Percentiles rank a stretch among this genome's conserved stretches.
Conservation (phyloP, 2,797 vertebrate species). For the Periparus ater region DNA sequence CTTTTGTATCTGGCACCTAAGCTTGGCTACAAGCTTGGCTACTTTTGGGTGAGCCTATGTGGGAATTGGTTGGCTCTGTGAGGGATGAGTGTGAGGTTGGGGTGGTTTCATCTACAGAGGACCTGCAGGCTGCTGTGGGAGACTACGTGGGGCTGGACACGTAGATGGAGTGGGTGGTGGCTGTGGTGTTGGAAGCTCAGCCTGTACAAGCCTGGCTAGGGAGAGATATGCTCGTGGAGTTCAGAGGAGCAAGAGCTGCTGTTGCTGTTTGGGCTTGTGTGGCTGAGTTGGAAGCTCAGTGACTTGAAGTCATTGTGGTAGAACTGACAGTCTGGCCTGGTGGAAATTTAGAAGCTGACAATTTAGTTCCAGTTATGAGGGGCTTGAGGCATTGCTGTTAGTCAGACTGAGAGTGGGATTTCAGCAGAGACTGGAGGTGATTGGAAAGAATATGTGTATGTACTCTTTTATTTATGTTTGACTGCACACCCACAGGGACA, state of each 20-base stretch:
- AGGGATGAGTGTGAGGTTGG: background rate
- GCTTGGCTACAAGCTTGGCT: background rate
- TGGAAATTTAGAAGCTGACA: background rate
- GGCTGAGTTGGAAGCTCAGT: background rate
- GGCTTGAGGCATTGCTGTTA: background rate
- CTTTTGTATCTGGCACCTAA: background rate
- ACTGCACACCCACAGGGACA: background rate
- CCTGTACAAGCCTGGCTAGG: background rate
- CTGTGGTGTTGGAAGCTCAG: background rate
- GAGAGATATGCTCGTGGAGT: background rate
- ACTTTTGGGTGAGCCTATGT: background rate
- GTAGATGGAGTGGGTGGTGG: background rate
- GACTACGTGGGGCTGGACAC: rapidly evolving
- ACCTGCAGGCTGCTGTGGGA: background rate
- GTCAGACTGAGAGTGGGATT: background rate
- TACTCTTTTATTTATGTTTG: background rate
- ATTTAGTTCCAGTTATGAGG: background rate
- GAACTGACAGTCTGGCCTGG: background rate
- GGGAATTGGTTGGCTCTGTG: background rate
- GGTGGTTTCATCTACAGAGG: background rate
- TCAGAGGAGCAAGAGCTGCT: background rate
- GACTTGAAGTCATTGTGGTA: background rate
- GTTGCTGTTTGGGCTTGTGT: rapidly evolving
- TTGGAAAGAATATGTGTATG: background rate
- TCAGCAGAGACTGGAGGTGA: background rate